Evolutionary conservation across 2,888 invertebrate genomes (phyloP).

Genomic region (Lepas anatifera): DNA sequence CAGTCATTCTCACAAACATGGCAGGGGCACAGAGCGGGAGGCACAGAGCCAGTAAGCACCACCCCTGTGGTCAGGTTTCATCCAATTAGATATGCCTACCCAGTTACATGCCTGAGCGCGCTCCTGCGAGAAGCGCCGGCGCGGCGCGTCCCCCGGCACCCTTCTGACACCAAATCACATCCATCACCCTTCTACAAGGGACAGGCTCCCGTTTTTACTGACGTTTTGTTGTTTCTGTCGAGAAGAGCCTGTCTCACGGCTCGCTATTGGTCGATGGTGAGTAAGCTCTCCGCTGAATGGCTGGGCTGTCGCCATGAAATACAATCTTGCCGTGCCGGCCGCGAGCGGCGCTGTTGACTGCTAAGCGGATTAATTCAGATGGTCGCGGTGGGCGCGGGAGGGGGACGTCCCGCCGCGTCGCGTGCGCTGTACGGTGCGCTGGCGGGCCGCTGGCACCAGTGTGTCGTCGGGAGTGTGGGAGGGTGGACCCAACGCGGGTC

Average conservation of each 20-base stretch:
- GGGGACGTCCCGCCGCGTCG: background rate
- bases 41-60: no score
- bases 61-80: no score
- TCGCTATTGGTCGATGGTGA: background rate
- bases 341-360: background rate
- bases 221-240: conserved; percentile 8
- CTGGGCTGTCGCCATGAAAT: background rate
- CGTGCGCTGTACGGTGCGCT: background rate
- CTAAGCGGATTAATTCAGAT: background rate
- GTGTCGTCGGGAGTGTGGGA: background rate
- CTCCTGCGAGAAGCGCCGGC: no score
- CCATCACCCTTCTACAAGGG: conserved; percentile 11
- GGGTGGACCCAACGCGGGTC: background rate
- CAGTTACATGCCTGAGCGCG: no score
- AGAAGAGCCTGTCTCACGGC: background rate
- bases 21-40: no score
- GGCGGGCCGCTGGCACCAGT: background rate
- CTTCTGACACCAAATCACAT: background rate
- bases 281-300: background rate
- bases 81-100: no score
- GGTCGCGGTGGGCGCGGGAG: background rate
- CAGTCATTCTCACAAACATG: no score
- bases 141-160: no score
- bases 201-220: conserved; percentile 8
- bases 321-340: background rate